Base-by-base conservation (phyloP, 2,888 invertebrate genomes). In the Eudasyphora cyanicolor region DNA sequence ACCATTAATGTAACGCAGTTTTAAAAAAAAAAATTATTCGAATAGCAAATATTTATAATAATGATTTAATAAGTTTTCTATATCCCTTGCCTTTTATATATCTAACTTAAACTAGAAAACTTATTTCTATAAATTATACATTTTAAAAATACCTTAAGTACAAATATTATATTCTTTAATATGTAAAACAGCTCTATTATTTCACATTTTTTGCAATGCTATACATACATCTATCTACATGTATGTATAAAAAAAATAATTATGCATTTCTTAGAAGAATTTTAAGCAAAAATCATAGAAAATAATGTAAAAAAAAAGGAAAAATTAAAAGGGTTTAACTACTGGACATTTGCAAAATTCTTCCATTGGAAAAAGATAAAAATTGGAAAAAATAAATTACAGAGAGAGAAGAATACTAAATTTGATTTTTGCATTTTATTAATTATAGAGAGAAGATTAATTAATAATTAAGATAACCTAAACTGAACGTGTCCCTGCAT, bases 401-500 rank as follows among this genome's bases (percentile, higher is more conserved):
- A 1, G 12, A 29, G 35, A 67, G 8, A 38, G 45, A 45, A n/a
- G 4, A 12, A 54, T 54, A 45, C 45, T 3, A 8, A 45, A 12
- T 3, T 54, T 21, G 21, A 54, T 54, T 10, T n/a, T n/a, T n/a
- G n/a, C n/a, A n/a, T n/a, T n/a, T n/a, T n/a, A n/a, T n/a, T n/a
- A n/a, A n/a, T n/a, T n/a, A 32, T 4, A 32, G 8, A 32, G 32
- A 32, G 32, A 32, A 6, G 32, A 32, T 32, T n/a, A n/a, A 24
- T 57, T 57, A 57, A 24, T 49, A 49, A 71, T 69, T 32, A 76
- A 49, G 19, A 62, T 77, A 80, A 77, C 76, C 84, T 82, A 85
- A 85, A 10, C 82, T n/a, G n/a, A 69, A 60, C 76, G 27, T 71
- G 76, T 88, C 86, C 88, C 87, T 88, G 88, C 85, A 89, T 89